Base-by-base conservation (phyloP, 1,140 invertebrate genomes). In the Danaus melanippus region DNA sequence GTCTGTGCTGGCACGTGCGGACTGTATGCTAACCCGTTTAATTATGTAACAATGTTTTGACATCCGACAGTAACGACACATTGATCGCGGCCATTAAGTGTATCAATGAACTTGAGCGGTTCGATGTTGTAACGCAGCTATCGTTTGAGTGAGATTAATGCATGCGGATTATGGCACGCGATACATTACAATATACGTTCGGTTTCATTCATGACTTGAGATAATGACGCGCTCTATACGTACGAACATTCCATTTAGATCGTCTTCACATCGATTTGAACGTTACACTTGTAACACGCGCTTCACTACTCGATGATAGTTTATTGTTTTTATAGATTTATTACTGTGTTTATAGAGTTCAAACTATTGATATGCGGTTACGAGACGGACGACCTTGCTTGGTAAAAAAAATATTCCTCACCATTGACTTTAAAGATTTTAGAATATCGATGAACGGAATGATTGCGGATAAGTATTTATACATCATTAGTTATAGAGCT, bases 91-190 rank as follows among this genome's bases (percentile, higher is more conserved):
- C 69, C 74, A 74, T 80, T 80, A 81, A 83, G 83, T 84, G 81
- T 81, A 84, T 84, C 84, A 84, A 84, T 84, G 84, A 86, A 86
- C 84, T 86, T 84, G 84, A 82, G 79, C 68, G 69, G 72, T 80
- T 77, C 75, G 76, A 60, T 69, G 70, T 86, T 69, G 70, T 86
- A 79, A 86, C 81, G 79, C 75, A 84, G 84, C 70, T 69, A 82
- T 80, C 78, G 72, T 81, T 85, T 81, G 79, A 84, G 79, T 74
- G 81, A 84, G 84, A 86, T 86, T 86, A 84, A 84, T 86, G 79
- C 77, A 74, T 69, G 79, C 76, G 80, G 84, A 84, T 84, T 86
- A 84, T 84, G 75, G 79, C 84, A 86, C 81, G 81, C 84, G 80
- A 86, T 84, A 84, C 79, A 77, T 84, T 84, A 79, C 81, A 76